A percentile compares a stretch with the other conserved stretches of the same genome.
Evolutionary conservation across 1,140 invertebrate genomes (phyloP).

Genomic region (Drosophila aff.): DNA sequence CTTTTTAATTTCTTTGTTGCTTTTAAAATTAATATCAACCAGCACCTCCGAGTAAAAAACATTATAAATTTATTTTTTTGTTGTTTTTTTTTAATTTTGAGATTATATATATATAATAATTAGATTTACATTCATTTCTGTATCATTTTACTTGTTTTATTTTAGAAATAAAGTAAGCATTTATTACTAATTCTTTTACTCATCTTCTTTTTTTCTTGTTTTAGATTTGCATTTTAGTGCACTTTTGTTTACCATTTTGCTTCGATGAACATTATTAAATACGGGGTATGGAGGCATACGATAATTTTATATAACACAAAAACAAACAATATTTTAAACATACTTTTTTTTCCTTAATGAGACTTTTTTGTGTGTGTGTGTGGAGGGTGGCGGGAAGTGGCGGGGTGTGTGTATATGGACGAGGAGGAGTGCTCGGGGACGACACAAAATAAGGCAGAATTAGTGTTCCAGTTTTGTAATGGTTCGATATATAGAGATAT

Average conservation of each 20-base stretch:
- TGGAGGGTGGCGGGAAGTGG: not conserved
- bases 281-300: slow-evolving; percentile 57
- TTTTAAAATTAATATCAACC: not conserved
- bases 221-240: slow-evolving; percentile 74
- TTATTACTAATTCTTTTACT: slow-evolving; percentile 75
- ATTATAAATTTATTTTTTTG: slow-evolving; percentile 44
- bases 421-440: slow-evolving; percentile 8
- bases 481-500: slow-evolving; percentile 30
- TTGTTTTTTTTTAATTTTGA: slow-evolving; percentile 68
- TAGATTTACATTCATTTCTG: slow-evolving; percentile 82
- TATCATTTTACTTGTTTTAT: slow-evolving; percentile 83
- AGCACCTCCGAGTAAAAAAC: not conserved
- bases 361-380: slow-evolving; percentile 43
- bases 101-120: slow-evolving; percentile 83
- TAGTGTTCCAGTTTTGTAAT: slow-evolving; percentile 25
- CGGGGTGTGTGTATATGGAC: slow-evolving; percentile 7
- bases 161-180: slow-evolving; percentile 84
- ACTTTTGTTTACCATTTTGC: slow-evolving; percentile 58
- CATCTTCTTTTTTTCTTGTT: slow-evolving; percentile 45
- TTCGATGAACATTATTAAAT: slow-evolving; percentile 75
- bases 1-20: no score
- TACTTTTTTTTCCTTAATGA: slow-evolving; percentile 49
- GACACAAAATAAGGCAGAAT: slow-evolving; percentile 49
- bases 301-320: slow-evolving; percentile 76
- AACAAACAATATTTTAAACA: slow-evolving; percentile 81